Base-by-base conservation (phyloP, 2,113 vertebrate genomes). In the Gnathonemus echidnorhynchus region DNA sequence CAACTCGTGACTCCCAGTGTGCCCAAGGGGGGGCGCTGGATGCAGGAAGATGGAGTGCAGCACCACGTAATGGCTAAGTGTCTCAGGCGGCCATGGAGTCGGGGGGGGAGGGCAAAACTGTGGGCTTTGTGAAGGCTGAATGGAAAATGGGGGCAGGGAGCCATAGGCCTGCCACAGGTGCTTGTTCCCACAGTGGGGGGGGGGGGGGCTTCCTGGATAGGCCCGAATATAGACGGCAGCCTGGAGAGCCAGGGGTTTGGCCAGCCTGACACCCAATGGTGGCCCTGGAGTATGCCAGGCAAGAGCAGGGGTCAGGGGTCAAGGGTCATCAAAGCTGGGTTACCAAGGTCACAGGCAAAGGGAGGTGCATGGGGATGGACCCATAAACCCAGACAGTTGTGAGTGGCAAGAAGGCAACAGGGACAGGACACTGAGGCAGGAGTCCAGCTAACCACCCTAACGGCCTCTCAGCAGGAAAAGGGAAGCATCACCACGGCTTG, bases 181-280 rank as follows among this genome's bases (percentile, higher is more conserved):
- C 92, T 94, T 93, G 91, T 95, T 95, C 95, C 94, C 96, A 96
- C 93, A 93, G 93, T 62, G 35, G 35, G 35, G 89, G 91, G 84
- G 89, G 89, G 87, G 84, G 91, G 66, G 46, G 90, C 74, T 89
- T n/a, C 5, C 49, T 50, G 53, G n/a, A 70, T 80, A 70, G 62
- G n/a, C 88, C 87, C 46, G 86, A 89, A 87, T 27, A 91, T 92
- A 92, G 91, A 91, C 5, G 1, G 13, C 74, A 11, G 31, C 74
- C 9, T 13, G 11, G 35, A 39, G 74, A 39, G 35, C 74, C 13
- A 39, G 35, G 35, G 74, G 35, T 80, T 42, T 39, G 31, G 74
- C 31, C 31, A 42, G 74, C 31, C 31, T 17, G n/a, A 74, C n/a
- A 17, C 3, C 27, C 13, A 5, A 77, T 11, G n/a, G 58, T 66